Conservation (phyloP, 1,140 invertebrate genomes). For the Lerema accius region DNA sequence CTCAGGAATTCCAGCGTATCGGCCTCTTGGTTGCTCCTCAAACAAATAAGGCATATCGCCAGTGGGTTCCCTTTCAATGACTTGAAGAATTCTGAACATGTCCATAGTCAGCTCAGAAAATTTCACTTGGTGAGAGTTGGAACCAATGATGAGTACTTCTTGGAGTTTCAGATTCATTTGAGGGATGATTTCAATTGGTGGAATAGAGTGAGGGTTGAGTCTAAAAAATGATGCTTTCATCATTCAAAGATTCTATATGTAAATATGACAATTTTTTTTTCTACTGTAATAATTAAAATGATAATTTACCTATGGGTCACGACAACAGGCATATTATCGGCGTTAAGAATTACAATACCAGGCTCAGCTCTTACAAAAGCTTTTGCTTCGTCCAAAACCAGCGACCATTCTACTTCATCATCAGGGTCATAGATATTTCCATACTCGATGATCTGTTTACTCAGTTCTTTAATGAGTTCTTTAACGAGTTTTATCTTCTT, state of each 20-base stretch:
- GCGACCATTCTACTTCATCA: constrained; percentile 97
- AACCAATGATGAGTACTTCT: constrained; percentile 97
- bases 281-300: too few species aligned
- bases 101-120: constrained; percentile 99
- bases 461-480: constrained; percentile 95
- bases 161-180: constrained; percentile 94
- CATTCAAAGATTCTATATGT: too few species aligned
- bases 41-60: constrained; percentile 92
- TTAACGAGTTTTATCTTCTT: constrained; percentile 97
- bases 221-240: constrained; percentile 81
- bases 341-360: constrained; percentile 93
- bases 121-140: constrained; percentile 97
- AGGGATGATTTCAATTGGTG: constrained; percentile 93
- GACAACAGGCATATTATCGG: constrained; percentile 90
- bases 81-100: constrained; percentile 99
- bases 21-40: constrained; percentile 93
- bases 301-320: constrained; percentile 89
- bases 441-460: constrained; percentile 96
- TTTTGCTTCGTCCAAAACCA: constrained; percentile 97
- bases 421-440: constrained; percentile 97
- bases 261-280: too few species aligned
- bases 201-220: constrained; percentile 80
- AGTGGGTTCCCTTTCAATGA: constrained; percentile 94
- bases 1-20: constrained; percentile 80
- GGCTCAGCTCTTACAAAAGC: constrained; percentile 97